Conservation (phyloP, 2,113 vertebrate species). For the Pelodiscus sinensis region DNA sequence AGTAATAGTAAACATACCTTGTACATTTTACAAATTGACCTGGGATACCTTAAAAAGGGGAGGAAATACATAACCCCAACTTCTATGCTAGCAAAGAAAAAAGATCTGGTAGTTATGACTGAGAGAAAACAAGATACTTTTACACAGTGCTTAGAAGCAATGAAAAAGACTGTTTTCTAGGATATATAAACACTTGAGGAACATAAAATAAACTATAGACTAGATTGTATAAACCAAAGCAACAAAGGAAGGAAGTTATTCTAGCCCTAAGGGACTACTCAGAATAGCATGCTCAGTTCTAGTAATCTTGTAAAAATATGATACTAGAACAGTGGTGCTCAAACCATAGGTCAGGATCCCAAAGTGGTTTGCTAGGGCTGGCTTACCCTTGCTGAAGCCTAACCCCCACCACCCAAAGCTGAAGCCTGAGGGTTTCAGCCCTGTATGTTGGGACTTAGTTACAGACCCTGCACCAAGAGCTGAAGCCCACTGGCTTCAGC, state of each 20-base stretch:
- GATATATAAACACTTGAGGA: neutral
- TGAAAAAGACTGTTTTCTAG: neutral
- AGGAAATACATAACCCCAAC: neutral
- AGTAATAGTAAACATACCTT: neutral
- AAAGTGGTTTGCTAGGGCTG: too few species aligned
- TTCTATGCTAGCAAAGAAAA: neutral
- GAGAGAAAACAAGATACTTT: neutral
- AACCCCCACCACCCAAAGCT: too few species aligned
- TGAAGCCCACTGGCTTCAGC: too few species aligned
- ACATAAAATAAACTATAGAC: neutral
- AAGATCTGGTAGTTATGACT: neutral
- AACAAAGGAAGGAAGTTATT: neutral
- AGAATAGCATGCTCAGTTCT: too few species aligned
- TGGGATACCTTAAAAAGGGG: neutral
- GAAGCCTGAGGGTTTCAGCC: too few species aligned
- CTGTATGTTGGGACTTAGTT: too few species aligned
- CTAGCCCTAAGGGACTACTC: neutral
- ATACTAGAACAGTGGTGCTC: neutral
- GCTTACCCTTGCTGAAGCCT: too few species aligned
- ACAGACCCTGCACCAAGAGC: too few species aligned
- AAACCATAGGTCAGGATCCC: neutral
- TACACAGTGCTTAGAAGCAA: neutral
- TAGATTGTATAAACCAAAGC: neutral
- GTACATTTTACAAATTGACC: neutral
- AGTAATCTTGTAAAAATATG: neutral